Conservation (phyloP, 1,140 invertebrate species). For the Mamestra configurata region DNA sequence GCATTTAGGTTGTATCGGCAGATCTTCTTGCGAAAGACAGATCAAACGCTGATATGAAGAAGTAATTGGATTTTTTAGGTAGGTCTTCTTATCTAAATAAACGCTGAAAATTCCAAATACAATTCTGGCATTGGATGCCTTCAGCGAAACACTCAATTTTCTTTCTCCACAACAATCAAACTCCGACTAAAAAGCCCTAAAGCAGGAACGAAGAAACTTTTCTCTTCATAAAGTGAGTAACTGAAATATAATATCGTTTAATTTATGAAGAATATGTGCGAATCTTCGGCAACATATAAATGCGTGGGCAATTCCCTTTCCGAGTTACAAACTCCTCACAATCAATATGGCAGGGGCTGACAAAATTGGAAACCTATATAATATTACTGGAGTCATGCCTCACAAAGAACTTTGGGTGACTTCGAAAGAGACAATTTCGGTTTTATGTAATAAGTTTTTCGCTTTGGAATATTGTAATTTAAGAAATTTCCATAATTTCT, state of each 20-base stretch:
- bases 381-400: slow-evolving; percentile 38
- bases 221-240: background rate
- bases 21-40: too few species aligned
- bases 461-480: slow-evolving; percentile 47
- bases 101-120: too few species aligned
- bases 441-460: slow-evolving; percentile 44
- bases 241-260: slow-evolving; percentile 3
- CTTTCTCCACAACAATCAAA: background rate
- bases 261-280: slow-evolving; percentile 8
- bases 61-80: too few species aligned
- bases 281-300: slow-evolving; percentile 22
- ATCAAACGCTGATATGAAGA: too few species aligned
- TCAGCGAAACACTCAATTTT: background rate
- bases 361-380: slow-evolving; percentile 33
- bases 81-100: too few species aligned
- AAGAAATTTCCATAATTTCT: slow-evolving; percentile 39
- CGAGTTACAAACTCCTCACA: slow-evolving; percentile 30
- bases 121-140: background rate
- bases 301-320: background rate
- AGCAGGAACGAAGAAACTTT: background rate
- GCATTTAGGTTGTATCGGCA: too few species aligned
- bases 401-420: slow-evolving; percentile 45
- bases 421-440: slow-evolving; percentile 45
- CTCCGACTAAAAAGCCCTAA: background rate
- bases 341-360: slow-evolving; percentile 27